A percentile compares a stretch with the other conserved stretches of the same genome.
Conservation (phyloP, 2,113 vertebrate genomes). For the Gracilinanus agilis region DNA sequence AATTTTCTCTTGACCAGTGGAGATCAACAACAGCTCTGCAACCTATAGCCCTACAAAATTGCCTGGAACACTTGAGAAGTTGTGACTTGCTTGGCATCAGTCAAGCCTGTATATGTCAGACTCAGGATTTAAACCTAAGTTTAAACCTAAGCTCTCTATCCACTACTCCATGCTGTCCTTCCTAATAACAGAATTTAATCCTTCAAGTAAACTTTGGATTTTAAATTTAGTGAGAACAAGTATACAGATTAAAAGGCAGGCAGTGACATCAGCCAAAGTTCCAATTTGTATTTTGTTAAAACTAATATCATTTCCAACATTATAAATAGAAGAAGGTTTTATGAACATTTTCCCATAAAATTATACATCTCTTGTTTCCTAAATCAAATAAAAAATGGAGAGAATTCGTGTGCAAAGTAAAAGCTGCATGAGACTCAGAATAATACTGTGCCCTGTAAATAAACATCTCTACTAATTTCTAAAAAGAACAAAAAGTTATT, state of each 20-base stretch:
- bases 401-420: constrained; percentile 35
- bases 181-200: neutral
- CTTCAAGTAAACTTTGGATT: constrained; percentile 26
- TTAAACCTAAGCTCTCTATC: neutral
- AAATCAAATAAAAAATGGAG: constrained; percentile 51
- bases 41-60: neutral
- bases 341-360: neutral
- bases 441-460: constrained; percentile 13
- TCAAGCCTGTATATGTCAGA: neutral
- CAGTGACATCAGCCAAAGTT: constrained; percentile 38
- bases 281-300: constrained; percentile 36
- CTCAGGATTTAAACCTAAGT: neutral
- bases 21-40: neutral
- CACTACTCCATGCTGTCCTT: neutral
- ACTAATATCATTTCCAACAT: no score
- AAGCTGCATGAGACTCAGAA: constrained; percentile 20
- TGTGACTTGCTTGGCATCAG: neutral
- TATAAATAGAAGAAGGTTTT: constrained; percentile 24
- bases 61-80: neutral
- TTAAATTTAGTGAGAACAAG: constrained; percentile 30
- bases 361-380: constrained; percentile 25
- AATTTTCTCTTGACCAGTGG: neutral
- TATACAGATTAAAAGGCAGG: neutral
- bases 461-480: neutral
- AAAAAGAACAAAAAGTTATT: no score